Evolutionary conservation across 1,140 invertebrate species (phyloP).

Genomic region (Elymnias hypermnestra): DNA sequence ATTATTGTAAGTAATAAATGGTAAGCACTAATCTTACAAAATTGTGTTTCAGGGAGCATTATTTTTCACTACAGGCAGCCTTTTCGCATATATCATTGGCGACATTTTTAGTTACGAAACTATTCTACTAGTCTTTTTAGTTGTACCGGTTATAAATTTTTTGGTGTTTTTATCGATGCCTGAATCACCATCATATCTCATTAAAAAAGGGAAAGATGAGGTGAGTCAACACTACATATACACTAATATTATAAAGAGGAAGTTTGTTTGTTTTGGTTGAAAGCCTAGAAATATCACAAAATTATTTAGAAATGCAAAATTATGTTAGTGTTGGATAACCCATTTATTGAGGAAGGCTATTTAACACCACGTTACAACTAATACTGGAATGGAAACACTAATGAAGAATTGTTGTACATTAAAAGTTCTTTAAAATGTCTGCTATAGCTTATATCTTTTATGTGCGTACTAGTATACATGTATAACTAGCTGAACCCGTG

Average conservation of each 20-base stretch:
- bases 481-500: no score
- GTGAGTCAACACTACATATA: slow-evolving; percentile 1
- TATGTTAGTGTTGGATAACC: no score
- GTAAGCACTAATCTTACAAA: no score
- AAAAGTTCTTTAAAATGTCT: no score
- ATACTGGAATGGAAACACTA: no score
- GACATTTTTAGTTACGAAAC: slow-evolving; percentile 14
- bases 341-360: no score
- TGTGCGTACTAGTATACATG: no score
- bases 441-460: no score
- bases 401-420: no score
- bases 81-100: slow-evolving; percentile 18
- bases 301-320: background rate
- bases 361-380: no score
- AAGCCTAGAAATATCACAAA: background rate
- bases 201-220: slow-evolving; percentile 20
- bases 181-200: slow-evolving; percentile 24
- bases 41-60: slow-evolving; percentile 11
- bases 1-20: no score
- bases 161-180: slow-evolving; percentile 18
- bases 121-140: slow-evolving; percentile 9
- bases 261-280: background rate
- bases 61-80: slow-evolving; percentile 17
- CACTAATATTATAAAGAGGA: no score
- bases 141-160: slow-evolving; percentile 7